Evolutionary conservation across 2,888 invertebrate species (phyloP).

Genomic region (Julus scandinavius): DNA sequence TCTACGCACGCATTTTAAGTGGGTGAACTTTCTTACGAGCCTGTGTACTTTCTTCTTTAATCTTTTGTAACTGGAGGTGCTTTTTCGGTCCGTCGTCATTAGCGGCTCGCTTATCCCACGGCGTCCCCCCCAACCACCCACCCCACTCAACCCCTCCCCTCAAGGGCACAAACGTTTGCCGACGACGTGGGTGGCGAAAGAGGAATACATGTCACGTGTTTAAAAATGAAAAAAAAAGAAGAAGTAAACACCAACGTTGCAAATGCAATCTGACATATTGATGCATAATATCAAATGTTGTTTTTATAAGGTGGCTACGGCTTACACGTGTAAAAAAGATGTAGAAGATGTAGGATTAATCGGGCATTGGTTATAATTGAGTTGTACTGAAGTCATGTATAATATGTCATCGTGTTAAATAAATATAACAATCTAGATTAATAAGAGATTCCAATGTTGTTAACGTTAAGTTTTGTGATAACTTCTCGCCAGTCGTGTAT

Average conservation of each 20-base stretch:
- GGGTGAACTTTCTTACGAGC: background rate
- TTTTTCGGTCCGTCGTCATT: slow-evolving; percentile 22
- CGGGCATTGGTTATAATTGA: too few species aligned
- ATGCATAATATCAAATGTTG: background rate
- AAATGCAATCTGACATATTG: background rate
- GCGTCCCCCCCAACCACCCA: background rate
- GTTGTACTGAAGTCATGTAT: too few species aligned
- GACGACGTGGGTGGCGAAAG: slow-evolving; percentile 6
- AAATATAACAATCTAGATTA: too few species aligned
- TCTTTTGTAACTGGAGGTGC: slow-evolving; percentile 38
- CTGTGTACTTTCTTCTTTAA: background rate
- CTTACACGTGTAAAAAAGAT: too few species aligned
- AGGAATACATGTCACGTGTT: background rate
- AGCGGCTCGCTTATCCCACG: slow-evolving; percentile 39
- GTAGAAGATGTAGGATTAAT: too few species aligned
- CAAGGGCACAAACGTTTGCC: slow-evolving; percentile 34
- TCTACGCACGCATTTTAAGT: background rate
- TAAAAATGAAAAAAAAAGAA: background rate
- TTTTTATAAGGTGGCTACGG: too few species aligned
- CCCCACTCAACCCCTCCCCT: background rate
- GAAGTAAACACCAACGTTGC: background rate
- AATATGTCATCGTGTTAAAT: too few species aligned
- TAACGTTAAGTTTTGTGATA: too few species aligned
- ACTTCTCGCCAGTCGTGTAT: too few species aligned
- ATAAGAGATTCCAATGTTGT: too few species aligned